phyloP scores from a whole-genome alignment of 2,797 vertebrate genomes.

The Percopsis omiscomaycus region DNA sequence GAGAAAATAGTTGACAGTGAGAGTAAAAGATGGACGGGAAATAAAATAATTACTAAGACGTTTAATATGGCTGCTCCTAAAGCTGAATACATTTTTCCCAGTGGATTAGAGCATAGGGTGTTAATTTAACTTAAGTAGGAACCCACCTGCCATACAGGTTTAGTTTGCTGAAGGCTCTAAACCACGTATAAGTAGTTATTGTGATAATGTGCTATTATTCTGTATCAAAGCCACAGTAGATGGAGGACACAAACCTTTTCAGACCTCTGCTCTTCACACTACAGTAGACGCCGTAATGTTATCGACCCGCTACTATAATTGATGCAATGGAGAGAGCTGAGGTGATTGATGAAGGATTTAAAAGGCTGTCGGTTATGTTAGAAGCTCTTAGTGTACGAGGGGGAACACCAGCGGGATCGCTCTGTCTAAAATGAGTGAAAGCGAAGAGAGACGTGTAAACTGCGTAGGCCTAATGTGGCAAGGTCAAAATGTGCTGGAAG shows the following conservation, averaged over 20 bases:
- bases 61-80: too few species aligned
- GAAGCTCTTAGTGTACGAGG: slow-evolving; percentile 25
- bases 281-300: slow-evolving; percentile 26
- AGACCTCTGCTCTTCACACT: slow-evolving; percentile 16
- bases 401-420: background rate
- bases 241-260: slow-evolving; percentile 28
- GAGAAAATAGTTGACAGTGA: too few species aligned
- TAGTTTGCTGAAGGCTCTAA: too few species aligned
- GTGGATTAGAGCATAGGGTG: too few species aligned
- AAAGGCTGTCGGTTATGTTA: slow-evolving; percentile 25
- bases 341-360: slow-evolving; percentile 29
- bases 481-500: slow-evolving; percentile 5
- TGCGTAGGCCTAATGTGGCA: background rate
- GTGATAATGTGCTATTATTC: too few species aligned
- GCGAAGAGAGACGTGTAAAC: slow-evolving; percentile 1
- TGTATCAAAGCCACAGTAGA: slow-evolving; percentile 9
- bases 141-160: too few species aligned
- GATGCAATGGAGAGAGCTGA: slow-evolving; percentile 10
- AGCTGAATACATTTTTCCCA: too few species aligned
- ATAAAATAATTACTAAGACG: too few species aligned
- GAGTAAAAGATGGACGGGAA: too few species aligned
- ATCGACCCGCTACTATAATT: slow-evolving; percentile 36
- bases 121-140: too few species aligned
- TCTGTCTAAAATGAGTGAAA: slow-evolving; percentile 25
- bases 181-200: too few species aligned